phyloP scores from a whole-genome alignment of 2,113 vertebrate species.

The Corythornis vintsioides region DNA sequence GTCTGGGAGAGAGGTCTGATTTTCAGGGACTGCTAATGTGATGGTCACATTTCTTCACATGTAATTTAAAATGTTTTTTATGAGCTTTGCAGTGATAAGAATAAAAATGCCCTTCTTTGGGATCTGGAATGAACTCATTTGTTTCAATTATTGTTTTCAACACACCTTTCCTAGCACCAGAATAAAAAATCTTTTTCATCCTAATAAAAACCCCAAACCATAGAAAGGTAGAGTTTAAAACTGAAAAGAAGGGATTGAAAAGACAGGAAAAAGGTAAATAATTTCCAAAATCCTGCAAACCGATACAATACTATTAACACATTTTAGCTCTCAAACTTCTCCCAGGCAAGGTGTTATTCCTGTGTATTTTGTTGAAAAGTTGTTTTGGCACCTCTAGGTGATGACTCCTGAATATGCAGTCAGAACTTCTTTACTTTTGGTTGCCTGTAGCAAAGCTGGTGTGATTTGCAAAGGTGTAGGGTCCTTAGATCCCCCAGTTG shows the following conservation, averaged over 20 bases:
- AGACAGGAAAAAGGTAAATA: background rate
- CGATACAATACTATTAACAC: background rate
- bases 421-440: background rate
- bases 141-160: background rate
- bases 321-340: background rate
- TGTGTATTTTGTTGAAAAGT: background rate
- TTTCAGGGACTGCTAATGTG: background rate
- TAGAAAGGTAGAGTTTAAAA: background rate
- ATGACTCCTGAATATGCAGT: background rate
- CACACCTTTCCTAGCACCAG: background rate
- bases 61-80: background rate
- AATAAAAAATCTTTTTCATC: background rate
- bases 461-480: background rate
- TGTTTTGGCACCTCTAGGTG: background rate
- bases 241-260: background rate
- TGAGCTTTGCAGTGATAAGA: background rate
- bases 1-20: background rate
- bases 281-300: background rate
- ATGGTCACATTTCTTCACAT: conserved; percentile 7
- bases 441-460: background rate
- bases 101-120: background rate
- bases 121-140: background rate
- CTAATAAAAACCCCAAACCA: background rate
- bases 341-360: background rate
- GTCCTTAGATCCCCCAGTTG: background rate